Conservation (phyloP, 2,797 vertebrate genomes). For the Propithecus perrieri region DNA sequence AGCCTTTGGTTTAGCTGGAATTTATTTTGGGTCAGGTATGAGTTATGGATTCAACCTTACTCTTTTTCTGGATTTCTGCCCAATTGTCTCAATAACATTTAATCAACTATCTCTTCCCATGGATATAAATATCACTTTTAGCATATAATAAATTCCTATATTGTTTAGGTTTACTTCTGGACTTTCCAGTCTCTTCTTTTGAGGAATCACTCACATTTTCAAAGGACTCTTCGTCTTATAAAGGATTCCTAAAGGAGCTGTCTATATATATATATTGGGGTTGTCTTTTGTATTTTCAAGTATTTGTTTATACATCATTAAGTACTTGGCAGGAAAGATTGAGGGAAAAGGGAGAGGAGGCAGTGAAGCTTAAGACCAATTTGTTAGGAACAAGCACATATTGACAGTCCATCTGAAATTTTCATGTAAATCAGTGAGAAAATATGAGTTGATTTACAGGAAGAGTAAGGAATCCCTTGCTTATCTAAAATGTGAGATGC, state of each 20-base stretch:
- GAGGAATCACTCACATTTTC: conserved; percentile 19
- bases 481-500: conserved; percentile 31
- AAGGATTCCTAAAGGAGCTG: not conserved
- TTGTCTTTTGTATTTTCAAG: conserved; percentile 8
- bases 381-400: conserved; percentile 21
- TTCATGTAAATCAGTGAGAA: conserved; percentile 52
- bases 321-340: conserved; percentile 25
- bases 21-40: not conserved
- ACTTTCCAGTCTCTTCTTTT: not conserved
- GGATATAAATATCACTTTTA: not conserved
- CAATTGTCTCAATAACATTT: not conserved
- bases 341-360: not conserved
- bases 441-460: conserved; percentile 22
- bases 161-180: not conserved
- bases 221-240: not conserved
- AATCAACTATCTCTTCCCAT: not conserved
- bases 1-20: not conserved
- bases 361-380: conserved; percentile 42
- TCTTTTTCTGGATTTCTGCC: not conserved
- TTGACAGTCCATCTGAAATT: conserved; percentile 30
- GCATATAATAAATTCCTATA: not conserved
- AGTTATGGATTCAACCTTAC: not conserved
- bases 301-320: conserved; percentile 47
- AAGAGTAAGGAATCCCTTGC: not conserved
- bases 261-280: not conserved